phyloP scores from a whole-genome alignment of 2,888 invertebrate genomes.

The Drosophila leonis region DNA sequence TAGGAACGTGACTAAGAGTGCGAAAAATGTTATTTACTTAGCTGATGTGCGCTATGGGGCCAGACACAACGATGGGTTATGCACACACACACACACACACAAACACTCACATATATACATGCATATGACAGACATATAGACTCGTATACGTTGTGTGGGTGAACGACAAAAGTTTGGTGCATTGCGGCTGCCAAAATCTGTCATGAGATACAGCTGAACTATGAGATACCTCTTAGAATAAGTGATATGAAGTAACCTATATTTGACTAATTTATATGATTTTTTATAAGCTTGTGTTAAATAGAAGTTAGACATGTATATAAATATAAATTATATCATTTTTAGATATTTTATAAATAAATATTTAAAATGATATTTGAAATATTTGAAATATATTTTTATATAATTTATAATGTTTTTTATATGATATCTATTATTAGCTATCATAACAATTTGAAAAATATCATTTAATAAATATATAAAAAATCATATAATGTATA shows the following conservation, averaged over 20 bases:
- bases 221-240: slow-evolving; percentile 2
- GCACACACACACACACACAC: slow-evolving; percentile 38
- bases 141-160: slow-evolving; percentile 29
- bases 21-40: slow-evolving; percentile 79
- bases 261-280: neutral
- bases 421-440: too few relatives aligned
- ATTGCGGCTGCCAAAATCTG: slow-evolving; percentile 48
- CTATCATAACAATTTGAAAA: too few relatives aligned
- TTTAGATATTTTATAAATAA: too few relatives aligned
- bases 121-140: slow-evolving; percentile 22
- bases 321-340: too few relatives aligned
- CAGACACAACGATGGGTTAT: slow-evolving; percentile 59
- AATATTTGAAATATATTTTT: too few relatives aligned
- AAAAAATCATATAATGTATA: too few relatives aligned
- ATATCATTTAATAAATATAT: too few relatives aligned
- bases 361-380: too few relatives aligned
- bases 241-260: neutral
- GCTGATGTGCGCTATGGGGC: slow-evolving; percentile 70
- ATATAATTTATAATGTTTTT: too few relatives aligned
- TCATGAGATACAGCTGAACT: slow-evolving; percentile 12
- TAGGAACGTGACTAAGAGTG: slow-evolving; percentile 84
- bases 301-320: too few relatives aligned
- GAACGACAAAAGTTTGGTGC: slow-evolving; percentile 58
- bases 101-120: slow-evolving; percentile 21
- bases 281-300: too few relatives aligned